Evolutionary conservation across 2,888 invertebrate genomes (phyloP).

Genomic region (Glyphotaelius pellucidus): DNA sequence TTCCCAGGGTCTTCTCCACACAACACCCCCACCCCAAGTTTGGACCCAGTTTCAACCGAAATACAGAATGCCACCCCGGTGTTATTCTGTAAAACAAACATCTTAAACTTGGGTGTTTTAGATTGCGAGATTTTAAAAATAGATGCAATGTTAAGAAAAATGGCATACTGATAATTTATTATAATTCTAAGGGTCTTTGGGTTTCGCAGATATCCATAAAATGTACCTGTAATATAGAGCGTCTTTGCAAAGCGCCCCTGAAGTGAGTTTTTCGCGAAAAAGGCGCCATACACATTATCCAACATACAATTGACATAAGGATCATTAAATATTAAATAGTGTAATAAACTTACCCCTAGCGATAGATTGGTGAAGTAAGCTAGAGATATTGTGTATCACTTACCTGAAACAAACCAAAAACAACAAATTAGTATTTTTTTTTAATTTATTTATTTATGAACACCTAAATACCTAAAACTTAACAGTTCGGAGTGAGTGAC

Average conservation of each 20-base stretch:
- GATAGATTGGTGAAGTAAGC: not conserved
- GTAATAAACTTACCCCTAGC: not conserved
- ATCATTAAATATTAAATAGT: no score
- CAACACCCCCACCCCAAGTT: not conserved
- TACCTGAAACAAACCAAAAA: not conserved
- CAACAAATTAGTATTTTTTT: not conserved
- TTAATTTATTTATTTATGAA: not conserved
- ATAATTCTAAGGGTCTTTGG: not conserved
- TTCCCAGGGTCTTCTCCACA: slow-evolving; percentile 34
- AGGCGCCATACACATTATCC: no score
- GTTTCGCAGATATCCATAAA: no score
- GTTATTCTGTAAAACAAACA: not conserved
- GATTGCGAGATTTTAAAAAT: not conserved
- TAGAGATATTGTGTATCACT: not conserved
- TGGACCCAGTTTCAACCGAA: not conserved
- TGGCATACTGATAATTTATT: not conserved
- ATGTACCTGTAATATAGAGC: no score
- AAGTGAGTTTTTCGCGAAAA: no score
- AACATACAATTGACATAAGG: no score
- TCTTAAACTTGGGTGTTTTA: not conserved
- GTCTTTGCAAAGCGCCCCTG: no score
- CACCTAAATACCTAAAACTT: no score
- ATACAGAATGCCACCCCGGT: not conserved
- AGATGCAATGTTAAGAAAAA: not conserved
- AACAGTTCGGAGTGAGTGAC: no score